Evolutionary conservation across 2,888 invertebrate genomes (phyloP), one percentile per base, ranked within the genome.

Genomic region (Smittia sp.): DNA sequence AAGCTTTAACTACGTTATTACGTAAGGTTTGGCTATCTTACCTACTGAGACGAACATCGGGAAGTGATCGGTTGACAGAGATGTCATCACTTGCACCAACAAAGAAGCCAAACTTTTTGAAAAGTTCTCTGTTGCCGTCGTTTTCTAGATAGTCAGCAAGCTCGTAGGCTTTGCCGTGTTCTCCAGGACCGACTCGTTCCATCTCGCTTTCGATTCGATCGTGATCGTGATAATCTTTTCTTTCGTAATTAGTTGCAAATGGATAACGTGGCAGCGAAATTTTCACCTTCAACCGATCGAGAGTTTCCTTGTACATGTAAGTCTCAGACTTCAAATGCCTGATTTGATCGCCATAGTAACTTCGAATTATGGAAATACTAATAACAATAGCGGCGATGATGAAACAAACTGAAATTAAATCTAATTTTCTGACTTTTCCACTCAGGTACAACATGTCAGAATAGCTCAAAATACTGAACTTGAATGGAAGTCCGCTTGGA

Each of bases 381-480:
- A 72, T 25, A 18, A 72, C n/a, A 18, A 62, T 24, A 3, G 39
- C 20, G n/a, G 22, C n/a, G 13, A 72, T 9, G 7, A 72, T 62
- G 11, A 62, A 18, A 20, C 15, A 15, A 1, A 72, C 11, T 15
- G 72, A 62, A 13, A 72, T 25, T 1, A 72, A 39, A 39, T 72
- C 72, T n/a, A 72, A 39, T 39, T 72, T 72, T n/a, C 54, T 72
- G 24, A 62, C n/a, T 62, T 62, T 72, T 72, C 72, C 72, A 39
- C 72, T 72, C 7, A 72, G 27, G 27, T 72, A 72, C 58, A 72
- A 39, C 72, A 72, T 72, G 32, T 25, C 22, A 3, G 32, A 32
- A 32, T 32, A 9, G n/a, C n/a, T n/a, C n/a, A n/a, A 32, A 32
- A 32, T 32, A 6, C 9, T 32, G 9, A 32, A 32, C 3, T 32